Percentiles rank a stretch among this genome's conserved stretches.
phyloP scores from a whole-genome alignment of 1,140 invertebrate genomes.

The Lasioglossum baleicum region DNA sequence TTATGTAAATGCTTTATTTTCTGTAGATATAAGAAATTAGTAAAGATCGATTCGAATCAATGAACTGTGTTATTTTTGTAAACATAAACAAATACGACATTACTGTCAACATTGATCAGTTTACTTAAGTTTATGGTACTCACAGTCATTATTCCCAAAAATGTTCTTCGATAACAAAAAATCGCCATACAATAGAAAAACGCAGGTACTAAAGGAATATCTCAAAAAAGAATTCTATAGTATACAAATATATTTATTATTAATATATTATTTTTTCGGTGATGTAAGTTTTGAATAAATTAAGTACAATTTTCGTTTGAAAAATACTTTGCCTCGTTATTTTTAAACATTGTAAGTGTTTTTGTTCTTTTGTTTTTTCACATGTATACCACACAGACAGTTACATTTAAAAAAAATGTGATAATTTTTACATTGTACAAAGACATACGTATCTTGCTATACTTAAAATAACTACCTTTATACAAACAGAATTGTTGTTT shows the following conservation, averaged over 20 bases:
- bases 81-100: not conserved
- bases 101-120: not conserved
- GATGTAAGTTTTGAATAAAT: slow-evolving; percentile 4
- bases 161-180: not conserved
- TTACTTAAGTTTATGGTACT: not conserved
- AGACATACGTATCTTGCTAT: slow-evolving; percentile 12
- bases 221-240: not conserved
- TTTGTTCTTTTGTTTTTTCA: not conserved
- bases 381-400: slow-evolving; percentile 9
- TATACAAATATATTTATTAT: slow-evolving; percentile 47
- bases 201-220: not conserved
- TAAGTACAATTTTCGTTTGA: slow-evolving; percentile 30
- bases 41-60: slow-evolving; percentile 23
- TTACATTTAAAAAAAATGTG: slow-evolving; percentile 10
- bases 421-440: slow-evolving; percentile 13
- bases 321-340: slow-evolving; percentile 5
- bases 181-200: slow-evolving; percentile 1
- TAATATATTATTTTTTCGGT: slow-evolving; percentile 6
- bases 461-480: slow-evolving; percentile 16
- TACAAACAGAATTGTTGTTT: slow-evolving; percentile 36
- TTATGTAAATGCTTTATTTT: slow-evolving; percentile 40
- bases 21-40: slow-evolving; percentile 30
- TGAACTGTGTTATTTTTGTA: not conserved
- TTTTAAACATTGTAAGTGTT: not conserved
- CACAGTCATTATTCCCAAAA: not conserved